Evolutionary conservation across 2,888 invertebrate species (phyloP), one percentile per base, ranked within the genome.

Genomic region (Galeopsomyia nigrocyanea): DNA sequence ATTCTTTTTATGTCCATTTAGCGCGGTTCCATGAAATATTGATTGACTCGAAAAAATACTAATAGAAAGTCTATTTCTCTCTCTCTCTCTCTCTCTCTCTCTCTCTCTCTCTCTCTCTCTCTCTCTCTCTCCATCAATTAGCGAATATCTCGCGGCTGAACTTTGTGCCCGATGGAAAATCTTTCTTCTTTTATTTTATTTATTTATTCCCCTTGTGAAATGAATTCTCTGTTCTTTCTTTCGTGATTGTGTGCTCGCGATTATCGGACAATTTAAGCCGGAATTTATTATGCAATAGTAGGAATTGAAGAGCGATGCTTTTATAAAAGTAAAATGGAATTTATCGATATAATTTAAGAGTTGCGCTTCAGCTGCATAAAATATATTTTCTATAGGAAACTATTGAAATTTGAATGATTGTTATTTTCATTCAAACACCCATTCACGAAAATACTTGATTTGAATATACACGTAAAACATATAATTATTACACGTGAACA

Each of bases 11-110:
- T n/a, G n/a, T 21, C 62, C 16, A 7, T 47, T 39, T 39, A 39
- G 10, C 26, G 26, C 22, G 46, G 26, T 47, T 47, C 17, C 56
- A 56, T 55, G 50, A 66, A 62, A 66, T 57, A 56, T 55, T 71
- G 61, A 61, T 66, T 71, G 62, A 50, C 66, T 61, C 46, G 49
- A 56, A 71, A 56, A 71, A 61, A 66, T 61, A n/a, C 31, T 53
- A 39, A 61, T 50, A 49, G 50, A 49, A 65, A 71, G 60, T 22
- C 51, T 31, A 53, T 65, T 65, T 71, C 58, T 71, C 22, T 21
- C n/a, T n/a, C n/a, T n/a, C n/a, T n/a, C n/a, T n/a, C n/a, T n/a
- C n/a, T n/a, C n/a, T n/a, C n/a, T n/a, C n/a, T n/a, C n/a, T n/a
- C n/a, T n/a, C n/a, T n/a, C n/a, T n/a, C n/a, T n/a, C n/a, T n/a